Percentiles rank a stretch among this genome's conserved stretches.
phyloP scores from a whole-genome alignment of 2,113 vertebrate species.

The Upupa epops region DNA sequence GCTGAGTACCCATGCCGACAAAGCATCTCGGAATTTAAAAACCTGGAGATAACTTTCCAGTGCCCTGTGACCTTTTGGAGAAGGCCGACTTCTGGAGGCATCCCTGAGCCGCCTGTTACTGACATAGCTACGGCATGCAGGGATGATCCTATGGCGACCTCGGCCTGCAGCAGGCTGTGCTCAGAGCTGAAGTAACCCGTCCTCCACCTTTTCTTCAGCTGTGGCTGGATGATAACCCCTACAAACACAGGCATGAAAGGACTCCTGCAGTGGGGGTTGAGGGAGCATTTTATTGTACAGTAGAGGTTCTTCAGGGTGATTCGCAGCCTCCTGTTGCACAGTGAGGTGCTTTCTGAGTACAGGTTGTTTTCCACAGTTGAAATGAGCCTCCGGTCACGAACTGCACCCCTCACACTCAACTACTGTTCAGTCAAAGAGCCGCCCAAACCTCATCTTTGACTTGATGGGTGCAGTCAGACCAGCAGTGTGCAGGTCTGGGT shows the following conservation, averaged over 20 bases:
- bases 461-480: not conserved
- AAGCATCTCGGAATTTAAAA: not conserved
- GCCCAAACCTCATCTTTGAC: not conserved
- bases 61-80: not conserved
- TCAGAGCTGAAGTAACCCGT: not conserved
- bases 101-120: not conserved
- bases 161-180: not conserved
- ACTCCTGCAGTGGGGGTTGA: not conserved
- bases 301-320: not conserved
- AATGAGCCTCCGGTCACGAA: not conserved
- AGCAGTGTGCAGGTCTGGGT: too few species aligned
- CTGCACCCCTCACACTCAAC: too few species aligned
- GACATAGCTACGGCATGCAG: too few species aligned
- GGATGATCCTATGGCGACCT: not conserved
- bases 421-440: too few species aligned
- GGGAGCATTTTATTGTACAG: not conserved
- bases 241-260: not conserved
- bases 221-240: not conserved
- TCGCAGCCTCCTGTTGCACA: not conserved
- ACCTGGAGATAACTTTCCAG: not conserved
- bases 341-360: not conserved
- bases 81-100: not conserved
- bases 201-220: not conserved
- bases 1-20: not conserved
- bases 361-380: not conserved